Percentiles rank a stretch among this genome's conserved stretches.
Evolutionary conservation across 2,113 vertebrate genomes (phyloP).

Genomic region (Silurus glanis): DNA sequence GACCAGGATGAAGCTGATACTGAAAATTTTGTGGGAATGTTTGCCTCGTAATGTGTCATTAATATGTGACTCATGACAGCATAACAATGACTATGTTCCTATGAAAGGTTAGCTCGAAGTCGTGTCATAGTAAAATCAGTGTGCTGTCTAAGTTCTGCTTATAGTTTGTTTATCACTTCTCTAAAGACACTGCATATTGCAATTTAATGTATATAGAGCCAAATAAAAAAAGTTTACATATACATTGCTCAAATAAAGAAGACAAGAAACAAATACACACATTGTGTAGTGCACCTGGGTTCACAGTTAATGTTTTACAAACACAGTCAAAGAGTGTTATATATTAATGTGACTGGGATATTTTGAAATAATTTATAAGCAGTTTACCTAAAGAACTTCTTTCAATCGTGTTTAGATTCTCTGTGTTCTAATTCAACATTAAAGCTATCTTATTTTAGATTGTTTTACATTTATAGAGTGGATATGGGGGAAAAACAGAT

Average conservation of each 20-base stretch:
- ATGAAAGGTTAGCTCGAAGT: neutral
- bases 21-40: neutral
- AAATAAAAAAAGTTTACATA: neutral
- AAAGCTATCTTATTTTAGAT: neutral
- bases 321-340: neutral
- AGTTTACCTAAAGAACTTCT: neutral
- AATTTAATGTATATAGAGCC: neutral
- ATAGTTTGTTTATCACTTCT: neutral
- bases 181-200: neutral
- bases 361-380: neutral
- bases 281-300: neutral
- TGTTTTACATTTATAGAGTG: neutral
- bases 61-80: slow-evolving; percentile 16
- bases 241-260: neutral
- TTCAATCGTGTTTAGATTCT: neutral
- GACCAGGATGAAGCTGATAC: neutral
- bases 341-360: neutral
- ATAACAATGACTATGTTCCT: neutral
- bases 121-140: neutral
- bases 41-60: neutral
- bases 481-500: neutral
- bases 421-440: neutral
- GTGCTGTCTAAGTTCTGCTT: neutral
- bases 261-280: neutral
- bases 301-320: neutral